These are phyloP conservation scores for Chaenogobius annularis DNA, from an alignment of 2,113 vertebrate species.

Conservation along the genomic window DNA sequence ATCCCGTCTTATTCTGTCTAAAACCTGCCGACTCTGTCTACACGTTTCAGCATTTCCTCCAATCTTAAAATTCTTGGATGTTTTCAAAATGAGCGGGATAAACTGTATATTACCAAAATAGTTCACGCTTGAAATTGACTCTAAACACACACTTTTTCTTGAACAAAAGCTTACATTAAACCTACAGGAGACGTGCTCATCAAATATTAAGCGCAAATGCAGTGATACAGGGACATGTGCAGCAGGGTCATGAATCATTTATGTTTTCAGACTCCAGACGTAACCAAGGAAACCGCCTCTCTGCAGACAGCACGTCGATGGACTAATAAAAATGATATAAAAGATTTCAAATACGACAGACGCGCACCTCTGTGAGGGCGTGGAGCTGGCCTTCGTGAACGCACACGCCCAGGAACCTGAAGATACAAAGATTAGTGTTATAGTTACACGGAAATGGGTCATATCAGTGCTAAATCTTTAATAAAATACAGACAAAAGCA, in stretches of 20 bases:
- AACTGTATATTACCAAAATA: background rate
- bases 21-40: background rate
- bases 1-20: background rate
- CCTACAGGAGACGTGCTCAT: background rate
- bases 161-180: background rate
- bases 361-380: constrained; percentile 89
- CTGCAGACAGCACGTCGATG: background rate
- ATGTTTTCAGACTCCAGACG: background rate
- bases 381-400: constrained; percentile 95
- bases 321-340: background rate
- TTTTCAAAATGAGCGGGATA: no score
- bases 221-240: background rate
- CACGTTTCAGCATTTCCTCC: no score
- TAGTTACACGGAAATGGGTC: background rate
- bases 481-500: background rate
- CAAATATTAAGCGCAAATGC: background rate
- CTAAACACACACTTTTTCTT: background rate
- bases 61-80: no score
- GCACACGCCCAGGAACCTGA: constrained; percentile 92
- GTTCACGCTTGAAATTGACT: background rate
- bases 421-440: constrained; percentile 3
- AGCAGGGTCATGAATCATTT: constrained; percentile 39
- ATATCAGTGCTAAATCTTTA: background rate
- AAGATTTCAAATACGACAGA: background rate
- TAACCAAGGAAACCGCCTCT: constrained; percentile 7